Conservation (phyloP, 2,113 vertebrate species). For the Boulengeromyrus knoepffleri region DNA sequence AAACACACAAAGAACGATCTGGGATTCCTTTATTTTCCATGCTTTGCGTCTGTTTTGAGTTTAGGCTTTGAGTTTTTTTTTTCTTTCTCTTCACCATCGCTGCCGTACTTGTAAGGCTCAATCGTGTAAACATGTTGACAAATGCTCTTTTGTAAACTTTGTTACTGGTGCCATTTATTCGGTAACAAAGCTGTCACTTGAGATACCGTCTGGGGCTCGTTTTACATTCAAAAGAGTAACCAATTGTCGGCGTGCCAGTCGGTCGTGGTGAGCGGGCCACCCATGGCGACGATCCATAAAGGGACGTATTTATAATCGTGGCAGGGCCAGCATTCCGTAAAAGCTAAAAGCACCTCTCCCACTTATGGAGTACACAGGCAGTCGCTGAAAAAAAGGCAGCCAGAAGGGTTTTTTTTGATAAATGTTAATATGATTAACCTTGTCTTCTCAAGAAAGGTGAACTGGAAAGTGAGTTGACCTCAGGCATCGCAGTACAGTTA, state of each 20-base stretch:
- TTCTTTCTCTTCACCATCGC: slow-evolving; percentile 32
- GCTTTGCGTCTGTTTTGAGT: slow-evolving; percentile 4
- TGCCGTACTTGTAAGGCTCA: slow-evolving; percentile 52
- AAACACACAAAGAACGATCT: slow-evolving; percentile 14
- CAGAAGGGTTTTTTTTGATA: slow-evolving; percentile 58
- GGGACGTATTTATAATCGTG: slow-evolving; percentile 66
- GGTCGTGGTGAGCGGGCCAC: slow-evolving; percentile 57
- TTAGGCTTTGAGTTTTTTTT: not conserved
- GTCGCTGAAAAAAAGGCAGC: slow-evolving; percentile 37
- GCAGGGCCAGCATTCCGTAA: slow-evolving; percentile 59
- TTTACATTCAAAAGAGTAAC: slow-evolving; percentile 63
- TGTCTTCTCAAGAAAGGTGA: slow-evolving; percentile 52
- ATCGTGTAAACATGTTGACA: slow-evolving; percentile 67
- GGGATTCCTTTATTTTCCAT: slow-evolving; percentile 27
- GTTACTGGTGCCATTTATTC: slow-evolving; percentile 62
- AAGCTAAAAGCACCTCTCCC: slow-evolving; percentile 34
- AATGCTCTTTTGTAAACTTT: slow-evolving; percentile 65
- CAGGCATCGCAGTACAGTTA: slow-evolving; percentile 47
- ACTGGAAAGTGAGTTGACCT: slow-evolving; percentile 54
- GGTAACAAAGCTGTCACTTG: slow-evolving; percentile 67
- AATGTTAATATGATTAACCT: slow-evolving; percentile 68
- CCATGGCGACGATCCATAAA: slow-evolving; percentile 59
- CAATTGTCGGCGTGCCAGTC: slow-evolving; percentile 61
- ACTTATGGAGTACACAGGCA: slow-evolving; percentile 60
- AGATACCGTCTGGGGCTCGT: slow-evolving; percentile 61